These are phyloP conservation scores for Limnephilus lunatus DNA, from an alignment of 2,888 invertebrate species.

Conservation along the genomic window DNA sequence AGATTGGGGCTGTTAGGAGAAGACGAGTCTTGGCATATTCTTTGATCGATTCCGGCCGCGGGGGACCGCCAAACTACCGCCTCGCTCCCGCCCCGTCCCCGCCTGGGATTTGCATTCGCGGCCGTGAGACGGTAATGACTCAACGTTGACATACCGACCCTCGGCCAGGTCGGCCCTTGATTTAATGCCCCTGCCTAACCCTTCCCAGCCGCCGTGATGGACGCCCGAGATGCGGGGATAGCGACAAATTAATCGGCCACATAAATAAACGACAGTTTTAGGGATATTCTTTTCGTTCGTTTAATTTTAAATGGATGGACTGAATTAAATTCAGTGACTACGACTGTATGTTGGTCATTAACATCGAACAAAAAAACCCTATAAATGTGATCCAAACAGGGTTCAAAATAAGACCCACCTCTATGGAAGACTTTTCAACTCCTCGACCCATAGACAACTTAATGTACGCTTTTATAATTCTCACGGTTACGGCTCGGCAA, in stretches of 20 bases:
- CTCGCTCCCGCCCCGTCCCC: not conserved
- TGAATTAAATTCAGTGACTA: not conserved
- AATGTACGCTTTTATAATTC: no score
- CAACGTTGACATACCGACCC: slow-evolving; percentile 26
- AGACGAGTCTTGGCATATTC: not conserved
- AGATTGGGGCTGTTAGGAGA: not conserved
- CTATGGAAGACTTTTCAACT: no score
- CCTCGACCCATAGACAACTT: no score
- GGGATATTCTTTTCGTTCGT: not conserved
- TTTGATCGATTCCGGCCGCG: not conserved
- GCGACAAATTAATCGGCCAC: slow-evolving; percentile 2
- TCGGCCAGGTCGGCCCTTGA: slow-evolving; percentile 27
- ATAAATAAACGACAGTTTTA: slow-evolving; percentile 13
- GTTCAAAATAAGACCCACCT: no score
- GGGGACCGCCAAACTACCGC: not conserved
- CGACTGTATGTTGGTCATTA: not conserved
- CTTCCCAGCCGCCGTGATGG: slow-evolving; percentile 24
- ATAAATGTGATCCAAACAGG: not conserved
- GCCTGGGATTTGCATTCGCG: slow-evolving; percentile 17
- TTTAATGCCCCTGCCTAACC: slow-evolving; percentile 32
- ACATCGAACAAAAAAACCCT: not conserved
- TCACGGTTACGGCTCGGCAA: no score
- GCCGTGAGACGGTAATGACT: slow-evolving; percentile 17
- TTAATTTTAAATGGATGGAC: not conserved
- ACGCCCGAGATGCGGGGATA: slow-evolving; percentile 6